Conservation (phyloP, 2,888 invertebrate genomes). For the Hirtodrosophila trivittata region DNA sequence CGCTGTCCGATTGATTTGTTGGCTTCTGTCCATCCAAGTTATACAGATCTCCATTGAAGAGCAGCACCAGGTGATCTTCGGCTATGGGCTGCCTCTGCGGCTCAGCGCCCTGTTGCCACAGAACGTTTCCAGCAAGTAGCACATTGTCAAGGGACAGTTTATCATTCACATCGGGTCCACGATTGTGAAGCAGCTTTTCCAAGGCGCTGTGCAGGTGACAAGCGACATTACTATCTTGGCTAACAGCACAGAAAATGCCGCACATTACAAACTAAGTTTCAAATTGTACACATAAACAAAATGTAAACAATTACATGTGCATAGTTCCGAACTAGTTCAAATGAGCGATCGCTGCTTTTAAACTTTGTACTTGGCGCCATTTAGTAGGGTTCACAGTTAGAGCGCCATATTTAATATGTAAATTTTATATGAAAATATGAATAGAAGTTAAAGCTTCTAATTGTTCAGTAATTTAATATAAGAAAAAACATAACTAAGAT, state of each 20-base stretch:
- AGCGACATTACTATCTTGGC: conserved; percentile 5
- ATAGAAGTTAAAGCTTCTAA: too few species aligned
- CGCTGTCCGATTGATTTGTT: conserved; percentile 62
- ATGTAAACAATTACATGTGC: conserved; percentile 25
- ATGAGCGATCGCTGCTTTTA: not conserved
- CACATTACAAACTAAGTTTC: conserved; percentile 45
- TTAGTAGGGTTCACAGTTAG: too few species aligned
- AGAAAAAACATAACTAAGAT: too few species aligned
- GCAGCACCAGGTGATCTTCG: conserved; percentile 86
- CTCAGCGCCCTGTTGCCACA: conserved; percentile 92
- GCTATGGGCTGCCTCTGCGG: conserved; percentile 89
- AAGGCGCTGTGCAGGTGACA: conserved; percentile 26
- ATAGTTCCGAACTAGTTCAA: conserved; percentile 6
- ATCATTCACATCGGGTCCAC: conserved; percentile 53
- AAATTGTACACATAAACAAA: not conserved
- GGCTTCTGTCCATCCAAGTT: conserved; percentile 82
- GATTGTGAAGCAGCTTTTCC: conserved; percentile 42
- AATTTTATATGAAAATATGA: too few species aligned
- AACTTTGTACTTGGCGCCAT: too few species aligned
- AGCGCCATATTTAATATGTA: not conserved
- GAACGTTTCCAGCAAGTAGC: conserved; percentile 85
- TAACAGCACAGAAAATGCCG: conserved; percentile 59
- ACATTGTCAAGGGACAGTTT: conserved; percentile 33
- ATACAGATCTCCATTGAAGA: conserved; percentile 97
- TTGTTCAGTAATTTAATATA: too few species aligned